These are phyloP conservation scores for Tympanuchus pallidicinctus DNA, from an alignment of 2,113 vertebrate species.

Conservation along the genomic window DNA sequence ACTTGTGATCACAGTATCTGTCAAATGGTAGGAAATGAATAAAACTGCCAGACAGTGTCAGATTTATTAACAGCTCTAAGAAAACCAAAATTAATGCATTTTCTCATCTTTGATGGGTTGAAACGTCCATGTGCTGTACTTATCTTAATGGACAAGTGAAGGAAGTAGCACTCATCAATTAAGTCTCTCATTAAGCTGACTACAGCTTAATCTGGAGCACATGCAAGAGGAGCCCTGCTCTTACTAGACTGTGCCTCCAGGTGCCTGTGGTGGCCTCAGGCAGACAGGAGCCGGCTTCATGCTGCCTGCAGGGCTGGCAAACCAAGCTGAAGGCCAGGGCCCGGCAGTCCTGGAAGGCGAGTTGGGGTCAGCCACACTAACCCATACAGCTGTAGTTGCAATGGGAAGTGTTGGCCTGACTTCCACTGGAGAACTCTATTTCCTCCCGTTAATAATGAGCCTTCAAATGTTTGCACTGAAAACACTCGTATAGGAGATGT, in stretches of 20 bases:
- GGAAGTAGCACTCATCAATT: constrained; percentile 75
- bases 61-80: constrained; percentile 79
- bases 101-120: constrained; percentile 77
- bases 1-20: constrained; percentile 78
- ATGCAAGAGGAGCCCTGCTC: not conserved
- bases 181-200: constrained; percentile 74
- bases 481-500: not conserved
- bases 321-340: not conserved
- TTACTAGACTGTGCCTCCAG: constrained; percentile 44
- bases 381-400: not conserved
- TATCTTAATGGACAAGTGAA: constrained; percentile 76
- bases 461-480: not conserved
- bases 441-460: not conserved
- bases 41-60: constrained; percentile 82
- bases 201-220: constrained; percentile 32
- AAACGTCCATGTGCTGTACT: constrained; percentile 71
- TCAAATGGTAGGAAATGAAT: constrained; percentile 79
- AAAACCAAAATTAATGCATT: constrained; percentile 78
- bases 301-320: not conserved
- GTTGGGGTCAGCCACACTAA: not conserved
- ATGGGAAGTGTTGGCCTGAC: not conserved
- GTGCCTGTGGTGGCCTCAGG: not conserved
- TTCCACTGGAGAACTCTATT: not conserved
- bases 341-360: rapidly evolving
- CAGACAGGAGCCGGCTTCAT: not conserved